Percentiles rank a stretch among this genome's conserved stretches.
Evolutionary conservation across 2,113 vertebrate genomes (phyloP).

Genomic region (Eurypyga helias): DNA sequence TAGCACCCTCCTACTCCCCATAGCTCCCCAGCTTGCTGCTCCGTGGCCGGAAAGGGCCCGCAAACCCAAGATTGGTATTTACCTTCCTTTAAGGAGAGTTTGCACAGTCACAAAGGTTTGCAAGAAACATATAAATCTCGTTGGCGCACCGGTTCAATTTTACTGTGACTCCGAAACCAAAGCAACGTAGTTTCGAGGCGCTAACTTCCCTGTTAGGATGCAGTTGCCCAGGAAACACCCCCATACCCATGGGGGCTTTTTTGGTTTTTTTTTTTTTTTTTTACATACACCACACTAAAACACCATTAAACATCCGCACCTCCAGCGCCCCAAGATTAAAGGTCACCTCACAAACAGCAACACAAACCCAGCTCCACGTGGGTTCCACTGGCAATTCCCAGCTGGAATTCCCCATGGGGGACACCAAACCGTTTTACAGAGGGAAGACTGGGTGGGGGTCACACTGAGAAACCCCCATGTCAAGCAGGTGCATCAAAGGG

Average conservation of each 20-base stretch:
- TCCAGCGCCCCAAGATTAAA: background rate
- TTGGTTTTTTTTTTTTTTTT: background rate
- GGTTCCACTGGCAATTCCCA: background rate
- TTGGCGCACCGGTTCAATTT: background rate
- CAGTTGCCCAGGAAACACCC: background rate
- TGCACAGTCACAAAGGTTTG: background rate
- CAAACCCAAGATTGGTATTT: background rate
- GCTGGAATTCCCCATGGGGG: background rate
- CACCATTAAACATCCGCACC: background rate
- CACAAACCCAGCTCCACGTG: background rate
- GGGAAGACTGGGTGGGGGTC: background rate
- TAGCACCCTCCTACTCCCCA: background rate
- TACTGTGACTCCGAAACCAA: background rate
- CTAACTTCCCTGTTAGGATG: conserved; percentile 5
- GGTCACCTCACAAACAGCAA: background rate
- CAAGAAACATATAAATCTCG: background rate
- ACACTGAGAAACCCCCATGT: background rate
- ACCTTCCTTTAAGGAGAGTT: background rate
- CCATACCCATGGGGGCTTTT: background rate
- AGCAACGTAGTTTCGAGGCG: conserved; percentile 20
- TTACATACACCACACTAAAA: background rate
- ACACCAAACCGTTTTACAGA: background rate
- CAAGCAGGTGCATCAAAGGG: background rate
- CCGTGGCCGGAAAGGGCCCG: background rate
- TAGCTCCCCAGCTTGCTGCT: background rate